Base-by-base conservation (phyloP, 2,797 vertebrate genomes). In the Takifugu ocellatus region DNA sequence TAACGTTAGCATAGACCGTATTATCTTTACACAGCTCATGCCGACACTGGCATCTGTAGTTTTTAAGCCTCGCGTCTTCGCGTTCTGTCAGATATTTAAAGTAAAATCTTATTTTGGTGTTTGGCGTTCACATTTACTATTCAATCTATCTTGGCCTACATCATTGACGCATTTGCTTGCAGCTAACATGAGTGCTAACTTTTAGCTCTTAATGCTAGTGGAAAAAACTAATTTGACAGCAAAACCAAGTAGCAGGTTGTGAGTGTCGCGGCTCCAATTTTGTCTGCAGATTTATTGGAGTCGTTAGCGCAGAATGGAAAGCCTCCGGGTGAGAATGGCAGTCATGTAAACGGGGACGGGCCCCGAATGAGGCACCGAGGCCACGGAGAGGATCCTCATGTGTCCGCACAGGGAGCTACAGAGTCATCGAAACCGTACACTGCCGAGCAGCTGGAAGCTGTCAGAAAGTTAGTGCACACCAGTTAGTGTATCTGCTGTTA, bases 401-500 rank as follows among this genome's bases (percentile, higher is more conserved):
- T 63, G 64, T 91, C 93, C 0, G 90, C 90, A 1, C 92, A 92
- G 56, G 84, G 88, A 0, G 84, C 88, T 24, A 81, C 92, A 56
- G 94, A 96, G 3, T 77, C 90, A 39, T 82, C 84, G 66, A 98
- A 96, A 69, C 70, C 93, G 39, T 98, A 93, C 85, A 94, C 94
- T 2, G 74, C 91, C 42, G 96, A 98, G 53, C 95, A 99, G 81
- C 74, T 96, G 72, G 96, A 95, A 0, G 93, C 96, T 0, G 96
- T 98, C 70, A 97, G 91, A 84, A 95, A 94, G 96, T 98, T 16
- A 75, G 84, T 85, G 29, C 25, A 25, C 25, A 25, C 48, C 4
- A 15, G 6, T 5, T 6, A 44, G 6, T 36, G 42, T 14, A 52
- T 51, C 5, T 53, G 9, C 25, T 17, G 0, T 16, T 31, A 17